These are phyloP conservation scores for Mythimna lalbum DNA, from an alignment of 2,888 invertebrate genomes.

Conservation along the genomic window DNA sequence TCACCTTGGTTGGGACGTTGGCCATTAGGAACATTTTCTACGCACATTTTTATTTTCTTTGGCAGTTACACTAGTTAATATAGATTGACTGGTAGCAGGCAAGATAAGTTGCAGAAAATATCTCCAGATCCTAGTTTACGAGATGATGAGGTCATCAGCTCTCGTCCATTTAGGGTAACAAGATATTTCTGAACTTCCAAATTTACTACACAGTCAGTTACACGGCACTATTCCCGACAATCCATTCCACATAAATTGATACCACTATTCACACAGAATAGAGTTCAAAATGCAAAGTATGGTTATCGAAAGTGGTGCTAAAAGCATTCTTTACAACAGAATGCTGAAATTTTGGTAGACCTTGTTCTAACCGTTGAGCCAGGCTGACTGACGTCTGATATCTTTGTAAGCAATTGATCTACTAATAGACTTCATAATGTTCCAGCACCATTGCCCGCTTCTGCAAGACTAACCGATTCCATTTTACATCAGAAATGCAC, in stretches of 20 bases:
- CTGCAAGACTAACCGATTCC: conserved; percentile 31
- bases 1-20: too few species aligned
- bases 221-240: background rate
- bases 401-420: background rate
- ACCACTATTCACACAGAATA: conserved; percentile 34
- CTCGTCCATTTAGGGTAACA: background rate
- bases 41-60: conserved; percentile 14
- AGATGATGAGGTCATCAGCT: background rate
- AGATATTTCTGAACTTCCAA: conserved; percentile 7
- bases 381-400: too few species aligned
- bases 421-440: background rate
- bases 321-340: background rate
- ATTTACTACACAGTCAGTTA: background rate
- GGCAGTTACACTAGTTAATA: background rate
- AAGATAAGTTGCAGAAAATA: conserved; percentile 7
- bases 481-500: conserved; percentile 68
- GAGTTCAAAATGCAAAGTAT: conserved; percentile 22
- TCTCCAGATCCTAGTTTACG: background rate
- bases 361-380: too few species aligned
- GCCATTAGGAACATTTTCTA: background rate
- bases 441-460: conserved; percentile 32
- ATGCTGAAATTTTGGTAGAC: background rate
- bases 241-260: conserved; percentile 5
- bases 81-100: conserved; percentile 1
- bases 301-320: background rate